phyloP scores from a whole-genome alignment of 2,797 vertebrate species.

The Dallia pectoralis region DNA sequence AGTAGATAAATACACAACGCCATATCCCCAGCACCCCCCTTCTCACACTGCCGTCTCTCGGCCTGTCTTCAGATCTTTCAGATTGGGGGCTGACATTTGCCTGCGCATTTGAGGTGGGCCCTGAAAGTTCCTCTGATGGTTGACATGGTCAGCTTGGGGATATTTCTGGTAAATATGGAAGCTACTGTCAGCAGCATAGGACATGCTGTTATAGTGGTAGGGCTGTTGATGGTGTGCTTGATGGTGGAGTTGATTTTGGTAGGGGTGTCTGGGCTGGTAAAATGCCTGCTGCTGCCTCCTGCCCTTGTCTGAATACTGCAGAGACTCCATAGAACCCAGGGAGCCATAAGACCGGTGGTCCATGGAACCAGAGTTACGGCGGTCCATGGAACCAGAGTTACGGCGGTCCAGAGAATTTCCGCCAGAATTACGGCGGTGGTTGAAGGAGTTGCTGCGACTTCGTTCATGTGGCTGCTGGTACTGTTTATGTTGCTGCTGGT shows the following conservation, averaged over 20 bases:
- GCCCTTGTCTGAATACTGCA: slow-evolving; percentile 66
- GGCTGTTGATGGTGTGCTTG: slow-evolving; percentile 73
- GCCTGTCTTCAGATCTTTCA: slow-evolving; percentile 94
- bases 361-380: neutral
- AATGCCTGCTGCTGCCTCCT: slow-evolving; percentile 76
- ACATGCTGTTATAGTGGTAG: slow-evolving; percentile 68
- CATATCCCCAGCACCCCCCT: slow-evolving; percentile 25
- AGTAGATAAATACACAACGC: slow-evolving; percentile 44
- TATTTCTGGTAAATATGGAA: slow-evolving; percentile 65
- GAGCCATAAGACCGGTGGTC: slow-evolving; percentile 60
- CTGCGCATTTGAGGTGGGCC: slow-evolving; percentile 93
- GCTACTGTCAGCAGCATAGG: slow-evolving; percentile 49
- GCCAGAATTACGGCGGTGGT: slow-evolving; percentile 75
- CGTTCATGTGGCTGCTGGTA: slow-evolving; percentile 72
- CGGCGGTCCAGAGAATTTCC: too few relatives aligned
- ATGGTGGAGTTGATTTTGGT: slow-evolving; percentile 72
- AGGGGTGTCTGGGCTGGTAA: slow-evolving; percentile 72
- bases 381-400: slow-evolving; percentile 58
- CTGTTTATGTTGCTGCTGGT: slow-evolving; percentile 54
- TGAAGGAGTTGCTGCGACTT: slow-evolving; percentile 94
- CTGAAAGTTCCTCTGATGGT: slow-evolving; percentile 79
- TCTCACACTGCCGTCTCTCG: slow-evolving; percentile 91
- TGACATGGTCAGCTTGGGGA: slow-evolving; percentile 71
- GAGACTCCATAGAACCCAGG: slow-evolving; percentile 72
- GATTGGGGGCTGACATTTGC: slow-evolving; percentile 93